Percentiles rank a stretch among this genome's conserved stretches.
phyloP scores from a whole-genome alignment of 2,113 vertebrate genomes.

The Petromus typicus region DNA sequence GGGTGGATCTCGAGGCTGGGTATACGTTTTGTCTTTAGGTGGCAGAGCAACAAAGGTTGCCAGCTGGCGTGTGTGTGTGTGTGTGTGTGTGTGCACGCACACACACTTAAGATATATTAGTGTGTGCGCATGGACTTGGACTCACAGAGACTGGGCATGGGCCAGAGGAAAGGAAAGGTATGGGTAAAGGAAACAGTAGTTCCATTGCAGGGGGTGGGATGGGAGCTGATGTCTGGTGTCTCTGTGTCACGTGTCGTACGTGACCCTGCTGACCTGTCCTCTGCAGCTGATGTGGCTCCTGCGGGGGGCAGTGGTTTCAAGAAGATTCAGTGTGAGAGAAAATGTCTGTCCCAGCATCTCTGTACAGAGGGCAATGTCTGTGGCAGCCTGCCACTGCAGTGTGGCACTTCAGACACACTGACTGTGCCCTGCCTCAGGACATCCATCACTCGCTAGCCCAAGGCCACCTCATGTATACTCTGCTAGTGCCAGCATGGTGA shows the following conservation, averaged over 20 bases:
- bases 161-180: too few relatives aligned
- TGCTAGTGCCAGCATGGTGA: accelerated
- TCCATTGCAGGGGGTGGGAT: too few relatives aligned
- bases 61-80: neutral
- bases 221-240: too few relatives aligned
- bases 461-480: neutral
- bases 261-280: neutral
- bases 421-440: neutral
- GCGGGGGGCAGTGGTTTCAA: too few relatives aligned
- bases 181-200: neutral
- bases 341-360: accelerated
- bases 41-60: accelerated
- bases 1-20: neutral
- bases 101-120: neutral
- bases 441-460: neutral
- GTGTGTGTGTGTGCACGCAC: too few relatives aligned
- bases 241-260: too few relatives aligned
- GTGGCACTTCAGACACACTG: neutral
- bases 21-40: neutral
- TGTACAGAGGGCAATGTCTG: neutral
- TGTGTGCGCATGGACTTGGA: neutral
- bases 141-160: neutral
- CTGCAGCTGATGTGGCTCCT: neutral
- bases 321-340: accelerated
- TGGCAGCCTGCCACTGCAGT: neutral